Evolutionary conservation across 2,113 vertebrate genomes (phyloP), one percentile per base, ranked within the genome.

Genomic region (Pseudorhombus dupliciocellatus): DNA sequence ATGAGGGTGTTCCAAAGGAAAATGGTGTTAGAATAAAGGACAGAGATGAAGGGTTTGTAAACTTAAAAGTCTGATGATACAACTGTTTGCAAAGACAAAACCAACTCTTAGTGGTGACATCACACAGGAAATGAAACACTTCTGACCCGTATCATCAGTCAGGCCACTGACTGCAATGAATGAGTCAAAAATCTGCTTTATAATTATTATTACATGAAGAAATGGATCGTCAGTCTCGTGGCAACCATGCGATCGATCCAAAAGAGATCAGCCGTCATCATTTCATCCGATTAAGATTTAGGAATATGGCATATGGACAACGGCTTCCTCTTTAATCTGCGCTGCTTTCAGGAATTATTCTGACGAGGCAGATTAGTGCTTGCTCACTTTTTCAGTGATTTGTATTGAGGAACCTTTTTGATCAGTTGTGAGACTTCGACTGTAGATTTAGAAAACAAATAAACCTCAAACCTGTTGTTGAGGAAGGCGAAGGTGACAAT

Each of bases 401-500:
- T 20, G 50, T n/a, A 12, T 37, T 12, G 20, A 66, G 51, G 0
- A 18, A 22, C 50, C 46, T 52, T 52, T 21, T 3, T 11, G 20
- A 26, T 54, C 37, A 18, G 9, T 18, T 14, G 5, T 34, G 16
- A 31, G 20, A 9, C 20, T 50, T 9, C 0, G 6, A 21, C 20
- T 50, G 46, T n/a, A 21, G 46, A 8, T n/a, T 44, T 44, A 5
- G n/a, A 44, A 50, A 50, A 7, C 18, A 18, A 1, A 46, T 18
- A 5, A 46, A 46, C 16, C 21, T 31, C 51, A n/a, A n/a, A n/a
- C n/a, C 2, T 18, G 44, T 4, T 20, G 3, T 7, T 3, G 31
- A 51, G 66, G 10, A 83, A 83, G 76, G 84, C 81, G 67, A 55
- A 0, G 68, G 73, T 73, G 53, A 71, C 52, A 51, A 50, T 15